phyloP scores from a whole-genome alignment of 2,113 vertebrate genomes.

The Rattus norvegicus region GRCr8 NC_086026.1:124649501-124650000 shows the following conservation, averaged over 20 bases:
- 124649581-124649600: background rate
- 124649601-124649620: background rate
- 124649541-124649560: background rate
- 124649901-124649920: background rate
- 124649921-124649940: background rate
- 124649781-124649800: too few species aligned
- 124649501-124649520: background rate
- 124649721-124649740: background rate
- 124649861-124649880: background rate
- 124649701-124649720: background rate
- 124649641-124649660: background rate
- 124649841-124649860: background rate
- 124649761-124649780: background rate
- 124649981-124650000: accelerated
- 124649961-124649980: background rate
- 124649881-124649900: background rate
- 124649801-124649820: background rate
- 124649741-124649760: background rate
- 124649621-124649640: background rate
- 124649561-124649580: background rate
- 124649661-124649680: background rate
- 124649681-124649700: background rate
- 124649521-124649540: background rate
- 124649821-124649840: background rate
- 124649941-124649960: background rate